These are phyloP conservation scores for Mesoligia furuncula DNA, from an alignment of 2,888 invertebrate genomes.

Conservation along the genomic window DNA sequence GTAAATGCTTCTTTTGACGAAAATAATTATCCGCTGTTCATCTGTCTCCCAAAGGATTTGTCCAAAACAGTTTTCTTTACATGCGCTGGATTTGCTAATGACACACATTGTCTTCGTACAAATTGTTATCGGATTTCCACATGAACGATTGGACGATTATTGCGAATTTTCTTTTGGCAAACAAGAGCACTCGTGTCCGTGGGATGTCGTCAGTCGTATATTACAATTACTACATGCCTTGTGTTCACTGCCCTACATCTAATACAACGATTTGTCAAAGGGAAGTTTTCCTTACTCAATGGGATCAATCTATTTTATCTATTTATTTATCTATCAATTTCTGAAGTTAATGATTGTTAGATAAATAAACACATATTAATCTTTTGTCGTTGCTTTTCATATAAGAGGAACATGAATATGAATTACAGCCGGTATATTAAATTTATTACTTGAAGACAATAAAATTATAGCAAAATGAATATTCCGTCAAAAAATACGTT, in stretches of 20 bases:
- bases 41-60: slow-evolving; percentile 15
- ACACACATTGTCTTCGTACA: slow-evolving; percentile 31
- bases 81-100: slow-evolving; percentile 29
- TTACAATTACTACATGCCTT: slow-evolving; percentile 53
- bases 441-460: background rate
- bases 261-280: slow-evolving; percentile 38
- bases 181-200: slow-evolving; percentile 32
- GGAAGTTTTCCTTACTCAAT: slow-evolving; percentile 3
- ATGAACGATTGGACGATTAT: slow-evolving; percentile 58
- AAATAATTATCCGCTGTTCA: slow-evolving; percentile 29
- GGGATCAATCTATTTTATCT: slow-evolving; percentile 27
- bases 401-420: background rate
- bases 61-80: slow-evolving; percentile 42
- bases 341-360: background rate
- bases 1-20: background rate
- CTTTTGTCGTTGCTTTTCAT: background rate
- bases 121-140: slow-evolving; percentile 57
- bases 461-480: background rate
- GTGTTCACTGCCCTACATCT: slow-evolving; percentile 39
- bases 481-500: background rate
- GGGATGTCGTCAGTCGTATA: slow-evolving; percentile 27
- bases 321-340: too few relatives aligned
- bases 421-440: background rate
- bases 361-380: background rate
- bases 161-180: slow-evolving; percentile 56